Conservation (phyloP, 2,888 invertebrate genomes). For the Steinernema carpocapsae region DNA sequence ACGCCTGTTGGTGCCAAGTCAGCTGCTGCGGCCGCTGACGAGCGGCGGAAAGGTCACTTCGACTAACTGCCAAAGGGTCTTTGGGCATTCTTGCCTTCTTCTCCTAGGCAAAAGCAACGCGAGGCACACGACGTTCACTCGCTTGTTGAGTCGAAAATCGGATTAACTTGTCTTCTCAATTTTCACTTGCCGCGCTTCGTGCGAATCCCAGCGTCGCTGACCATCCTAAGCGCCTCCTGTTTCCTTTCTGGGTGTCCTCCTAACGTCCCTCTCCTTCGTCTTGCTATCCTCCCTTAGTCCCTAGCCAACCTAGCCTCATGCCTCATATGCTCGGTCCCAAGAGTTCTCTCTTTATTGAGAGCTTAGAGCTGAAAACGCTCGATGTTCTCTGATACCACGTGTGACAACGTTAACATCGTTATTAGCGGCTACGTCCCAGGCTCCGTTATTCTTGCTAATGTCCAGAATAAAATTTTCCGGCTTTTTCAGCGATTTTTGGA, state of each 20-base stretch:
- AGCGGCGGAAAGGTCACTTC: conserved; percentile 25
- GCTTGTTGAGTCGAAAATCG: conserved; percentile 35
- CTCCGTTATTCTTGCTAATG: no score
- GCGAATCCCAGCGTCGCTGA: not conserved
- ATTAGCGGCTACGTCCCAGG: not conserved
- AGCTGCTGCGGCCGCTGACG: not conserved
- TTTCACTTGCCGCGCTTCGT: conserved; percentile 11
- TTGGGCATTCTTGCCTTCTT: not conserved
- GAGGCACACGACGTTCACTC: not conserved
- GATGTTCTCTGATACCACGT: no score
- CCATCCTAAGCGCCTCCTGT: not conserved
- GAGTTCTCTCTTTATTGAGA: not conserved
- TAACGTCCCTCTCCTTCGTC: no score
- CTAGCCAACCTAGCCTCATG: no score
- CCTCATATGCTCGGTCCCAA: not conserved
- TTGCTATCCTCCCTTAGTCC: no score
- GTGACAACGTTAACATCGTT: no score
- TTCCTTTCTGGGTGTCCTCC: not conserved
- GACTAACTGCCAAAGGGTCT: not conserved
- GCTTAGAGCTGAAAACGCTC: no score
- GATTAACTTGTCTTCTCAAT: conserved; percentile 31
- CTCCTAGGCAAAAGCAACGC: not conserved
- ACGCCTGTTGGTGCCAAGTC: conserved; percentile 23
- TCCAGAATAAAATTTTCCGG: not conserved
- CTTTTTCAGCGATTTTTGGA: not conserved